Evolutionary conservation across 2,113 vertebrate genomes (phyloP).

Genomic region (Saccopteryx bilineata): DNA sequence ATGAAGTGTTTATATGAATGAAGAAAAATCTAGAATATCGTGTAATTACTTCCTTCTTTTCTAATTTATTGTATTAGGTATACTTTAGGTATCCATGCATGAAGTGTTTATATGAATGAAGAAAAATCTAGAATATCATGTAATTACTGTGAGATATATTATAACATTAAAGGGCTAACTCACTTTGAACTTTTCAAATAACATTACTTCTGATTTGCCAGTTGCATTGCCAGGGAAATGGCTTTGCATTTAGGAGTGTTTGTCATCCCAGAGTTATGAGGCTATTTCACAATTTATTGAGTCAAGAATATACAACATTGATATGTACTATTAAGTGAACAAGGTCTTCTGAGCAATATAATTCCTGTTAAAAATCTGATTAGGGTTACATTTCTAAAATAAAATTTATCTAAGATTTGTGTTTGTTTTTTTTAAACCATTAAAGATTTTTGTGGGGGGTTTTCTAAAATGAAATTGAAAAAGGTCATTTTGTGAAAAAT

Average conservation of each 20-base stretch:
- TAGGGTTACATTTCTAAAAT: neutral
- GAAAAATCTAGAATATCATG: neutral
- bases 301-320: neutral
- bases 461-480: neutral
- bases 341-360: neutral
- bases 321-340: neutral
- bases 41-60: neutral
- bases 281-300: neutral
- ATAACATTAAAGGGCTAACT: neutral
- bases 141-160: neutral
- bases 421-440: neutral
- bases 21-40: neutral
- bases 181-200: neutral
- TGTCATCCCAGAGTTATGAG: neutral
- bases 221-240: neutral
- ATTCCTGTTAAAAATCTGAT: conserved; percentile 38
- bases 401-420: neutral
- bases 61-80: neutral
- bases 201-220: neutral
- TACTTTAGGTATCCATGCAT: neutral
- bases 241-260: neutral
- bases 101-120: neutral
- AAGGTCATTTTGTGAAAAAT: neutral
- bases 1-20: neutral
- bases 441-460: neutral